Base-by-base conservation (phyloP, 1,140 invertebrate species). In the Alviniconcha marisindica region DNA sequence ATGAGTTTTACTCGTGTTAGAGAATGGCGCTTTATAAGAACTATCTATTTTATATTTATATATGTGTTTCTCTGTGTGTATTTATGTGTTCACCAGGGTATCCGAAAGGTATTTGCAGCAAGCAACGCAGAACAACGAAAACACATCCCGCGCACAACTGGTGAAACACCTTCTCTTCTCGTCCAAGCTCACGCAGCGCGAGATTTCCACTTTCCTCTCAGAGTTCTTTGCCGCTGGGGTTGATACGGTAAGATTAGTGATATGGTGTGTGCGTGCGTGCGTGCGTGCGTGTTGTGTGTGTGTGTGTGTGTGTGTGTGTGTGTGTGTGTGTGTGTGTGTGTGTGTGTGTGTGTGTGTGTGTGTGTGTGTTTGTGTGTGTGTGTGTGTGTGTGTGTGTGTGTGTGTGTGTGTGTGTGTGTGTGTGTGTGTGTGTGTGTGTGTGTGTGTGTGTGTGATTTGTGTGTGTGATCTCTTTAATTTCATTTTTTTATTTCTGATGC, bases 181-280 rank as follows among this genome's bases (percentile, higher is more conserved):
- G 21, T 69, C 85, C 0, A 73, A 81, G 2, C 71, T 89, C 15
- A 74, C 83, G 28, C 74, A 86, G 18, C 80, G 84, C 7, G n/a
- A 89, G 48, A 77, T 89, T 2, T 78, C 84, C n/a, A 84, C 76
- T 31, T 85, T 89, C 51, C 81, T 87, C 36, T 83, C 86, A 38
- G 88, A 89, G 71, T 78, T 89, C 12, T 85, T 89, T n/a, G 87
- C 85, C 44, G 87, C 84, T 63, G 85, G 87, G 24, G 85, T 89
- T 15, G 88, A 89, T n/a, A 88, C 88, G 10, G 88, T 89, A 80
- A 85, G 84, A 42, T n/a, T n/a, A n/a, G n/a, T n/a, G n/a, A n/a
- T n/a, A n/a, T n/a, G n/a, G 14, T 60, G 54, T 60, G 54, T 24
- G 54, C 54, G 54, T 24, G 54, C 54, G 54, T n/a, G 54, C 54